Base-by-base conservation (phyloP, 1,140 invertebrate species). In the Lepidurus couesii region DNA sequence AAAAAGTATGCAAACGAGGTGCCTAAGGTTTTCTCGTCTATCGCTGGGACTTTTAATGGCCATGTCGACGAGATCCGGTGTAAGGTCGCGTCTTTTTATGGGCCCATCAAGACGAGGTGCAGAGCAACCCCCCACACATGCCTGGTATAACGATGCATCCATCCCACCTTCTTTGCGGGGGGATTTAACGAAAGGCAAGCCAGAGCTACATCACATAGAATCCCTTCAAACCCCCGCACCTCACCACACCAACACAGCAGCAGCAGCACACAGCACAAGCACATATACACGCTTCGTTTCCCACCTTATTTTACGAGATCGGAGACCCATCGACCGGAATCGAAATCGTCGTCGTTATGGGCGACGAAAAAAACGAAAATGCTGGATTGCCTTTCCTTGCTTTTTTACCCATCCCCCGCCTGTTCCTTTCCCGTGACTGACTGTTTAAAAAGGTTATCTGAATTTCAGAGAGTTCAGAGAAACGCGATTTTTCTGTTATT, bases 1-100 rank as follows among this genome's bases (percentile, higher is more conserved):
- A 65, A 65, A 65, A 65, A 65, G 53, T 65, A 65, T 65, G 53
- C 53, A 65, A 65, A 65, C 53, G 53, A 65, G 53, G 53, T 65
- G 53, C 53, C 53, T 65, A 65, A 65, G 21, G 53, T 65, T 65
- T 65, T 65, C 53, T 65, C 53, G 53, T 65, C 53, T 65, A 65
- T 65, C 53, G 53, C 53, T 65, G 6, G 53, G 53, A 10, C 53
- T 65, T 65, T 65, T 65, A 65, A 65, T 65, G 53, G 53, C 53
- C 21, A 65, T 65, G 53, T 65, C 53, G 53, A 65, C 53, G 53
- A 65, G 53, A 65, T 16, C 53, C 53, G 53, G 53, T 16, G 53
- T 65, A 65, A 65, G 53, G 53, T 65, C 53, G 53, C 53, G 53
- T 65, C 53, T 65, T 65, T 65, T 65, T 65, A 65, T 65, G 53